phyloP scores from a whole-genome alignment of 2,113 vertebrate genomes.

The Plecotus auritus region DNA sequence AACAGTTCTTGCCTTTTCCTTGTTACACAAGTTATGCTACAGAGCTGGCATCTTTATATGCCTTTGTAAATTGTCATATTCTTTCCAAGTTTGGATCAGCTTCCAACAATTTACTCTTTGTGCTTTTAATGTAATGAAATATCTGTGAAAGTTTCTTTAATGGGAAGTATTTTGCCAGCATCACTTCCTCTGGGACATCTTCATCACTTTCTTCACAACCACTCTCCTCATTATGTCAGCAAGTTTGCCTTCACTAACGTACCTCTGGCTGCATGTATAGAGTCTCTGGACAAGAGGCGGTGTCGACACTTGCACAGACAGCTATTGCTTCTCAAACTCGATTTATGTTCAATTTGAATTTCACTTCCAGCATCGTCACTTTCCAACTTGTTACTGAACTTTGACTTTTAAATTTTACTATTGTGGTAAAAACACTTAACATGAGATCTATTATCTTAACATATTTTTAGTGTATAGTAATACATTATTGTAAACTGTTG shows the following conservation, averaged over 20 bases:
- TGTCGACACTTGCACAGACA: not conserved
- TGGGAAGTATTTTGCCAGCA: not conserved
- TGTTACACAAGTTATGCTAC: not conserved
- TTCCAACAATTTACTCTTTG: not conserved
- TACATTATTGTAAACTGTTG: not conserved
- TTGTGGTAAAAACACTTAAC: not conserved
- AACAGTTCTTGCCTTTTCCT: not conserved
- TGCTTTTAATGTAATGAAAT: conserved; percentile 23
- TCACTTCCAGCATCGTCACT: not conserved
- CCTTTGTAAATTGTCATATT: not conserved
- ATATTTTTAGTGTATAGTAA: not conserved
- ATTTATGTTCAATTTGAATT: not conserved
- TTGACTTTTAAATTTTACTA: not conserved
- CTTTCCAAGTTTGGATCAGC: not conserved
- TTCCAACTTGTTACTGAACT: not conserved
- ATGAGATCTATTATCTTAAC: not conserved
- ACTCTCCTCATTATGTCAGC: not conserved
- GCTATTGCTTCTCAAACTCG: not conserved
- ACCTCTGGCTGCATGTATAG: not conserved
- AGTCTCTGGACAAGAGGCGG: not conserved
- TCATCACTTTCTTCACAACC: not conserved
- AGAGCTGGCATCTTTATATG: not conserved
- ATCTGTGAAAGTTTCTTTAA: not conserved
- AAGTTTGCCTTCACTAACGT: not conserved
- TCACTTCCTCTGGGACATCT: not conserved